These are phyloP conservation scores for Clupea harengus DNA, from an alignment of 2,113 vertebrate species.

Conservation along the genomic window DNA sequence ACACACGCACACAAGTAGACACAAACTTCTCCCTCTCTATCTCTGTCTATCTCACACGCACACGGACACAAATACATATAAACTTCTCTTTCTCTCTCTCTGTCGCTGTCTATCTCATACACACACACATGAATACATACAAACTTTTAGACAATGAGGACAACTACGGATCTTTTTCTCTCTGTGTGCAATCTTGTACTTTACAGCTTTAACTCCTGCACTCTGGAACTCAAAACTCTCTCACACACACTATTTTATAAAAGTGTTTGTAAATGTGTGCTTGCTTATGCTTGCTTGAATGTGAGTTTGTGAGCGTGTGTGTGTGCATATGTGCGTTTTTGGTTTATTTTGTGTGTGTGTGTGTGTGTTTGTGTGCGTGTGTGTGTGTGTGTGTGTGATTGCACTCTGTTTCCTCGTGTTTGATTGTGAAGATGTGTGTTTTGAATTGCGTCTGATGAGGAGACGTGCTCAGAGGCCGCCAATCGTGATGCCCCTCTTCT, in stretches of 20 bases:
- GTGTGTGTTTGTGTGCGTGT: background rate
- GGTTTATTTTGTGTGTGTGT: too few relatives aligned
- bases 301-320: background rate
- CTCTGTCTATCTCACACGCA: too few relatives aligned
- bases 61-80: too few relatives aligned
- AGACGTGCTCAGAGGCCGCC: background rate
- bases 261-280: background rate
- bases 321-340: background rate
- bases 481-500: background rate
- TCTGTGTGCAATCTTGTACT: too few relatives aligned
- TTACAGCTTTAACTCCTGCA: background rate
- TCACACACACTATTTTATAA: background rate
- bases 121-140: background rate
- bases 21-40: too few relatives aligned
- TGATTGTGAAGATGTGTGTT: background rate
- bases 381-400: background rate
- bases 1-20: too few relatives aligned
- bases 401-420: background rate
- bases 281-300: background rate
- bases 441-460: background rate
- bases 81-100: too few relatives aligned
- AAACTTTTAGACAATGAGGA: background rate
- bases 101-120: background rate
- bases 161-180: too few relatives aligned
- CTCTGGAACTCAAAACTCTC: background rate